A percentile compares a stretch with the other conserved stretches of the same genome.
These are phyloP conservation scores for Nasonia vitripennis DNA, from an alignment of 1,140 invertebrate genomes.

Conservation along the genomic window DNA sequence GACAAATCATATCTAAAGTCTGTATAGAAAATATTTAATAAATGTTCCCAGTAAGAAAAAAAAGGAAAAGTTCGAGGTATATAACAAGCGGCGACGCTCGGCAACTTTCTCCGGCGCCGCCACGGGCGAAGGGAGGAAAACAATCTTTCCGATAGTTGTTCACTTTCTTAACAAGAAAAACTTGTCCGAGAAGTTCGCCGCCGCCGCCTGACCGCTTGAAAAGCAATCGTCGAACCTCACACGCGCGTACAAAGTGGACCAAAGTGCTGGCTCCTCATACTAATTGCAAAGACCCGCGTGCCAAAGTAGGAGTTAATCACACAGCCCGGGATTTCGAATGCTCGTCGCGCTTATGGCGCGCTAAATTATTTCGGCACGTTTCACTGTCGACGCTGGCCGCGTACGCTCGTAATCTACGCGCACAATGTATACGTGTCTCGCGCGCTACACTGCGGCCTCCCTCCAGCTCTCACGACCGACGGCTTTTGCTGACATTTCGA, in stretches of 20 bases:
- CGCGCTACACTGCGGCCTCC: not conserved
- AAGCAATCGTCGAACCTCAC: conserved; percentile 27
- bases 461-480: not conserved
- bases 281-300: conserved; percentile 34
- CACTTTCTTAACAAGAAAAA: conserved; percentile 9
- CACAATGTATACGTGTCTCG: not conserved
- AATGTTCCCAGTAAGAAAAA: not conserved
- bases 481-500: not conserved
- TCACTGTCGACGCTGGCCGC: not conserved
- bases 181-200: not conserved
- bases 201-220: not conserved
- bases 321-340: conserved; percentile 30
- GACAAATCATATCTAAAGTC: not conserved
- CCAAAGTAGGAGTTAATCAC: conserved; percentile 37
- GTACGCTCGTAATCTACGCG: conserved; percentile 11
- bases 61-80: not conserved
- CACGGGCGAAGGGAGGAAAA: not conserved
- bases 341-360: conserved; percentile 15
- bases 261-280: not conserved
- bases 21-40: not conserved
- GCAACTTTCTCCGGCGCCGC: not conserved
- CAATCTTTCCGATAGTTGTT: not conserved
- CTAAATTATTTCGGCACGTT: conserved; percentile 48
- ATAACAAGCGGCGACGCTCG: not conserved
- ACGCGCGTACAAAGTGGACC: not conserved